These are phyloP conservation scores for Carterocephalus palaemon DNA, from an alignment of 2,888 invertebrate genomes.

Conservation along the genomic window DNA sequence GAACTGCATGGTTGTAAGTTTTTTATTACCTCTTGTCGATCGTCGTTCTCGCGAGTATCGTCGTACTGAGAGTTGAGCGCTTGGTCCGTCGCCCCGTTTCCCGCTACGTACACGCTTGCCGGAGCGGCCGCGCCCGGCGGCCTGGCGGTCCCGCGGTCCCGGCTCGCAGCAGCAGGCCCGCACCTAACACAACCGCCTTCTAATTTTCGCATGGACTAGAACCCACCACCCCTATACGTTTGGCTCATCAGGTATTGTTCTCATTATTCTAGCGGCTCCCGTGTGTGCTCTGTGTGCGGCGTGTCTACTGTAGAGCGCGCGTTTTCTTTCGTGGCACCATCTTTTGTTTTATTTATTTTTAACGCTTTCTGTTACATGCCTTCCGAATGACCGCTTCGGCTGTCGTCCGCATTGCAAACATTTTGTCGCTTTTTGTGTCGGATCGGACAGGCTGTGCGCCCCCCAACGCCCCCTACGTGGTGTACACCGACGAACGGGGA, in stretches of 20 bases:
- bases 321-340: conserved; percentile 66
- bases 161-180: conserved; percentile 73
- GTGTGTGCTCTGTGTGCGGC: conserved; percentile 74
- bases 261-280: conserved; percentile 74
- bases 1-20: conserved; percentile 92
- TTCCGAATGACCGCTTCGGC: conserved; percentile 78
- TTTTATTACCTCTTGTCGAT: conserved; percentile 79
- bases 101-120: conserved; percentile 78
- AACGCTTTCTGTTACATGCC: conserved; percentile 80
- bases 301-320: conserved; percentile 66
- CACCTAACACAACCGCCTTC: conserved; percentile 77
- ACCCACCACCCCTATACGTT: conserved; percentile 77
- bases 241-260: conserved; percentile 78
- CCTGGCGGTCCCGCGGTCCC: conserved; percentile 68
- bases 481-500: conserved; percentile 97
- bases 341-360: conserved; percentile 72
- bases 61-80: conserved; percentile 75
- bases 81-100: conserved; percentile 72
- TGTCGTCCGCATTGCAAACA: conserved; percentile 67
- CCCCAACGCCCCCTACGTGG: conserved; percentile 94
- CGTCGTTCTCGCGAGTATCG: conserved; percentile 72
- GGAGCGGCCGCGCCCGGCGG: conserved; percentile 71
- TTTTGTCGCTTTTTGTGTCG: conserved; percentile 76
- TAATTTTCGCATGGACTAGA: conserved; percentile 78
- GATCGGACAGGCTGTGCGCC: conserved; percentile 83